Evolutionary conservation across 2,797 vertebrate genomes (phyloP), one percentile per base, ranked within the genome.

Genomic region (Acanthurus tractus): DNA sequence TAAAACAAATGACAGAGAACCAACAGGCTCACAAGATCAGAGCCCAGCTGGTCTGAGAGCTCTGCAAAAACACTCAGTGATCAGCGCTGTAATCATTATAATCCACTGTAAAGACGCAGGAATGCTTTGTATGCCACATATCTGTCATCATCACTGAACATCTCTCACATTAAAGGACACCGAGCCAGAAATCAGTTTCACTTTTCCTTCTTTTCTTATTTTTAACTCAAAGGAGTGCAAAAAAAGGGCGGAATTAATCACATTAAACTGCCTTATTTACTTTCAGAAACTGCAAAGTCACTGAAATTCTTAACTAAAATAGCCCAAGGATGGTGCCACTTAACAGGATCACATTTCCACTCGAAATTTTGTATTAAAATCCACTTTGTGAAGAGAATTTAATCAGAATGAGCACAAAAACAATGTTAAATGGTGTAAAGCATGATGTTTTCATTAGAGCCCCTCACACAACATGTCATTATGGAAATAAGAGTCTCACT

Each of bases 401-500:
- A 70, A 70, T 56, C 6, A 57, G 69, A 72, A 58, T 14, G 2
- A 68, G 50, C 36, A 23, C n/a, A 54, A 45, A 36, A 63, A 49
- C 40, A 8, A 22, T 42, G 8, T 6, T 15, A 23, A 1, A 8
- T 12, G 45, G 25, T 49, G 42, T 55, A 42, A 83, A 67, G 54
- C 67, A 63, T 4, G 17, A 63, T 76, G 64, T 78, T 86, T 83
- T 79, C 58, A 50, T 84, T 66, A 69, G 5, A 82, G 38, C 17
- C 36, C 52, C 44, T 59, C 49, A 57, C 23, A 69, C 70, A 73
- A 53, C 22, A 45, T 61, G 50, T 52, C 25, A 65, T 76, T 66
- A 70, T 36, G 49, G 23, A 89, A 91, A 89, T 87, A 40, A 78
- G 56, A 70, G 53, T 29, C 53, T 83, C 62, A 63, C 18, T 23